Evolutionary conservation across 2,113 vertebrate genomes (phyloP), one percentile per base, ranked within the genome.

Genomic region (Psilopogon haemacephalus): DNA sequence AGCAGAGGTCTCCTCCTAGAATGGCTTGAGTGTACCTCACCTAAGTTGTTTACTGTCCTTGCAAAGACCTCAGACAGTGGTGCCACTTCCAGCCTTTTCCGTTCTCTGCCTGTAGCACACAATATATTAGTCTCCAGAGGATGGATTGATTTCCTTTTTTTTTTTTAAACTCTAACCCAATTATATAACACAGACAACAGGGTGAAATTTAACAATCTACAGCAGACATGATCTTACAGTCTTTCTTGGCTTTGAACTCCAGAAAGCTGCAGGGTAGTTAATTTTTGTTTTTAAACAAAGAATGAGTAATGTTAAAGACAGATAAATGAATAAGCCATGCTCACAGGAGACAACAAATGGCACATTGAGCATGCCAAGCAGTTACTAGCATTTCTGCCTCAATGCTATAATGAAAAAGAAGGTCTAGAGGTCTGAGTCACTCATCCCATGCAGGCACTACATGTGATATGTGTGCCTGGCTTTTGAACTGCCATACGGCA

Each of bases 231-330:
- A 42, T 60, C 52, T 88, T 90, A 54, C 0, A 1, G 40, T 86
- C 55, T 90, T 33, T 86, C 46, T 40, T 78, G 58, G 33, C 86
- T 89, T 86, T 72, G 50, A 92, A 72, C 60, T 81, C 64, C 52
- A 56, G 16, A n/a, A 91, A 80, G 88, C 75, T 74, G 37, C 79
- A 77, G 60, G 71, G 79, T 67, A 83, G 52, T 82, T 64, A 88
- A 68, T 77, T 80, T 77, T 80, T 88, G 35, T 54, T 95, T 91
- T 88, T 77, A 81, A 91, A 87, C 46, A 84, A 60, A 48, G 54
- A 84, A 70, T 71, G 38, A 86, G 27, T 85, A 94, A 95, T 30
- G 46, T 54, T 86, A 68, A 92, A 92, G 30, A 73, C 2, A 46
- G 52, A 64, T 73, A 94, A 94, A 95, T 63, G 8, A 86, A 83